These are phyloP conservation scores for Aplocera efformata DNA, from an alignment of 2,888 invertebrate species.

Conservation along the genomic window DNA sequence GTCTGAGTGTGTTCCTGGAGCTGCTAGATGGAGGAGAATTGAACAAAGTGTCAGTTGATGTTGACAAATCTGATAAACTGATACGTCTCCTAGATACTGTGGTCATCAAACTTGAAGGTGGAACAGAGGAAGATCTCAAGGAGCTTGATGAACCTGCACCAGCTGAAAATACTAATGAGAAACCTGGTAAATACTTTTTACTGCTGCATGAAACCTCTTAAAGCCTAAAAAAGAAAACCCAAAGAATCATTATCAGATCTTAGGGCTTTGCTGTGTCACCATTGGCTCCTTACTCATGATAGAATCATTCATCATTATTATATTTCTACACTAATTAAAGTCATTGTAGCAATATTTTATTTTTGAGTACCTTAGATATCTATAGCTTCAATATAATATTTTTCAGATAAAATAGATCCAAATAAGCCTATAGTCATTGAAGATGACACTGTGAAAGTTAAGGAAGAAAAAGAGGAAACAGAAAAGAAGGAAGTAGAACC, in stretches of 20 bases:
- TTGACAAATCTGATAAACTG: conserved; percentile 89
- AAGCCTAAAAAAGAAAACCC: too few species aligned
- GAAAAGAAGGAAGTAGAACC: conserved; percentile 59
- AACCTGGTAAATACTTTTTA: conserved; percentile 42
- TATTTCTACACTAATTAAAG: too few species aligned
- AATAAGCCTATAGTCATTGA: conserved; percentile 71
- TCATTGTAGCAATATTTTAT: too few species aligned
- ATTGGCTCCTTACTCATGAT: too few species aligned
- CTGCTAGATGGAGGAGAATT: conserved; percentile 87
- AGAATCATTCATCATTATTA: too few species aligned
- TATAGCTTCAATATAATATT: too few species aligned
- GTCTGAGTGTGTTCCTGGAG: conserved; percentile 93
- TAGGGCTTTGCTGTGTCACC: too few species aligned
- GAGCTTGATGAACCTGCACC: conserved; percentile 86
- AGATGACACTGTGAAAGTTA: conserved; percentile 66
- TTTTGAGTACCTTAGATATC: too few species aligned
- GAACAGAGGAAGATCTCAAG: conserved; percentile 92
- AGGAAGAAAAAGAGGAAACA: conserved; percentile 61
- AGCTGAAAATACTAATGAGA: conserved; percentile 52
- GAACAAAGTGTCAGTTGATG: conserved; percentile 90
- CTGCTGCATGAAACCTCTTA: background rate
- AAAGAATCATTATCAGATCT: too few species aligned
- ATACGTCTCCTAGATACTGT: conserved; percentile 96
- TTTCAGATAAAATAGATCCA: conserved; percentile 55
- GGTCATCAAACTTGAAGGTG: conserved; percentile 97